Percentiles rank a stretch among this genome's conserved stretches.
These are phyloP conservation scores for Podarcis cretensis DNA, from an alignment of 2,113 vertebrate genomes.

Conservation along the genomic window DNA sequence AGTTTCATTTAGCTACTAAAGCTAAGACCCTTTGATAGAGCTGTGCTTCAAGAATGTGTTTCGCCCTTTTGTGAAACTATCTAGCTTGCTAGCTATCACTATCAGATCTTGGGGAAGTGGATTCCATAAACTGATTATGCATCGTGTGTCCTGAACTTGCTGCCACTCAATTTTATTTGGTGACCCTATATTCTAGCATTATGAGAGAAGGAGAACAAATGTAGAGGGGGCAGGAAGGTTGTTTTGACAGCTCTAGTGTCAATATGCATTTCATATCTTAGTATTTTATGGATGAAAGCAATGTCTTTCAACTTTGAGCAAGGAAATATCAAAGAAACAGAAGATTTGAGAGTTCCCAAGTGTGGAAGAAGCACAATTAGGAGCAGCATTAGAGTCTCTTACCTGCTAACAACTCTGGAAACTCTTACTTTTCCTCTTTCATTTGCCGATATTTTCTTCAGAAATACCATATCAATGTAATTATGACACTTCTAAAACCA, in stretches of 20 bases:
- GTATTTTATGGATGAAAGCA: neutral
- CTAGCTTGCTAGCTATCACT: neutral
- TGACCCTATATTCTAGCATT: neutral
- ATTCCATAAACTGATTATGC: neutral
- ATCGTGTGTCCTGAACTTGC: neutral
- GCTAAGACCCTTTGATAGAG: neutral
- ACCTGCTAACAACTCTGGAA: neutral
- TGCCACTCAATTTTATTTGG: neutral
- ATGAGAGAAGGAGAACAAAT: neutral
- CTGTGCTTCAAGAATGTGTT: neutral
- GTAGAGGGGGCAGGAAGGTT: neutral
- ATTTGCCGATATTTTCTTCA: slow-evolving; percentile 24
- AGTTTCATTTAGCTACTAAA: neutral
- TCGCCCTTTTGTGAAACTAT: neutral
- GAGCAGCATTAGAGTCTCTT: rapidly evolving
- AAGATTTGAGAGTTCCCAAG: neutral
- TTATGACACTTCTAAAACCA: slow-evolving; percentile 24
- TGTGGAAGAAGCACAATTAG: neutral
- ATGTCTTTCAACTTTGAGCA: neutral
- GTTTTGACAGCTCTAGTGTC: neutral
- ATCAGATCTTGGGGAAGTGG: neutral
- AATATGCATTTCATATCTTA: neutral
- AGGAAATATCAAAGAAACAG: neutral
- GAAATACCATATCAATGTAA: slow-evolving; percentile 12
- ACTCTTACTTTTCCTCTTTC: neutral